Percentiles rank a stretch among this genome's conserved stretches.
Evolutionary conservation across 2,888 invertebrate genomes (phyloP).

Genomic region (Tiphia femorata): DNA sequence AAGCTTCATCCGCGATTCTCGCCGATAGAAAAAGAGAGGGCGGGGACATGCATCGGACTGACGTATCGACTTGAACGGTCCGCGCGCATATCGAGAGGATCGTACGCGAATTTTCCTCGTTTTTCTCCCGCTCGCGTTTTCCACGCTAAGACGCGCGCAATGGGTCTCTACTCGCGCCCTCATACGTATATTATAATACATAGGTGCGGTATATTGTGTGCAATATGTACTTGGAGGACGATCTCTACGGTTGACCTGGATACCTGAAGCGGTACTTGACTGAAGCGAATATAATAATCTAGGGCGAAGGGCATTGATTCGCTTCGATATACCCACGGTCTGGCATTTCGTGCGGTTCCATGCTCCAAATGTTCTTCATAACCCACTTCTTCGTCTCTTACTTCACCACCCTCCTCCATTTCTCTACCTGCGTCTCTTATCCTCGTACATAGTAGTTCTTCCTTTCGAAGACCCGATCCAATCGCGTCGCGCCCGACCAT

Average conservation of each 20-base stretch:
- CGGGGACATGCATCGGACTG: too few relatives aligned
- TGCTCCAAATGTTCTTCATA: conserved; percentile 4
- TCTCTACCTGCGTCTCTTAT: too few relatives aligned
- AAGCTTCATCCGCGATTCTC: too few relatives aligned
- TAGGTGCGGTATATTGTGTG: background rate
- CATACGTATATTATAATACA: background rate
- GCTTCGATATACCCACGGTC: conserved; percentile 42
- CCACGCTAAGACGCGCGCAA: too few relatives aligned
- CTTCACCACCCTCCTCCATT: background rate
- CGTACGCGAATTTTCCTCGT: too few relatives aligned
- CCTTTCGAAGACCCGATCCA: too few relatives aligned
- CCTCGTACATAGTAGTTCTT: background rate
- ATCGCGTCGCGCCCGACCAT: too few relatives aligned
- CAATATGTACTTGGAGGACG: conserved; percentile 12
- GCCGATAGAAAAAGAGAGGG: too few relatives aligned
- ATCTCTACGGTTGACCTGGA: conserved; percentile 43
- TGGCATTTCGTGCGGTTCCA: conserved; percentile 36
- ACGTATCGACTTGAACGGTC: too few relatives aligned
- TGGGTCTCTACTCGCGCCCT: background rate
- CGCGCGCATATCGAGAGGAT: too few relatives aligned
- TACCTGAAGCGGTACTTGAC: conserved; percentile 54
- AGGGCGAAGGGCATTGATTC: conserved; percentile 56
- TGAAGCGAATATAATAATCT: conserved; percentile 58
- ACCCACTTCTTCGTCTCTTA: background rate
- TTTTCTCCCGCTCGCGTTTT: too few relatives aligned